Evolutionary conservation across 2,888 invertebrate species (phyloP), one percentile per base, ranked within the genome.

Genomic region (Tiliacea aurago): DNA sequence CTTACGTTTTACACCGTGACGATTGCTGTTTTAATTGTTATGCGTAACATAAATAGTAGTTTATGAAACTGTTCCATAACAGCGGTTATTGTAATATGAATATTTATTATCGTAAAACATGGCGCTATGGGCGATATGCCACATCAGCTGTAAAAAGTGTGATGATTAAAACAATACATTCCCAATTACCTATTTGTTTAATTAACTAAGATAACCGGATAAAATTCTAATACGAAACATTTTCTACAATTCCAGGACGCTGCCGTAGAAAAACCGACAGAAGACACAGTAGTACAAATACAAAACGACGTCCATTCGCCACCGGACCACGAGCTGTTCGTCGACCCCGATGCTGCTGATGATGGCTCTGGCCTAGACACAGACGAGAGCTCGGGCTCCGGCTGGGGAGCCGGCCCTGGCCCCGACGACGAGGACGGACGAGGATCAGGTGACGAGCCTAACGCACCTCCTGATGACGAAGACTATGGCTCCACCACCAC

Each of bases 331-430:
- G 98, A 98, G 91, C 97, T 98, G 88, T 98, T 69, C 43, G 53
- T 75, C 20, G 75, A 98, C 95, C 97, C 98, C 92, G 98, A 98
- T 95, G 98, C 98, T 94, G 82, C 88, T 69, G 90, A 90, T 81
- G 98, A 98, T 90, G 97, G 97, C 89, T 97, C 97, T 89, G 98
- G 98, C 92, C 97, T 98, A 96, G 97, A 97, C 92, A 93, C 97
- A 94, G 98, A 98, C 95, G 98, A 98, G 96, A 98, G 98, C 91
- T 98, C 98, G 91, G 98, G 98, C 89, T 98, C 98, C 93, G 98
- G 98, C 84, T 97, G 97, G 96, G 98, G 96, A 84, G 93, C 95
- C 77, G 96, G 98, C 77, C 95, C 95, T 73, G 95, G 98, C 84
- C 98, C 98, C 82, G 98, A 98, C 96, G 98, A 98, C 97, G 98